Evolutionary conservation across 2,888 invertebrate genomes (phyloP), one percentile per base, ranked within the genome.

Genomic region (Euphydryas editha): DNA sequence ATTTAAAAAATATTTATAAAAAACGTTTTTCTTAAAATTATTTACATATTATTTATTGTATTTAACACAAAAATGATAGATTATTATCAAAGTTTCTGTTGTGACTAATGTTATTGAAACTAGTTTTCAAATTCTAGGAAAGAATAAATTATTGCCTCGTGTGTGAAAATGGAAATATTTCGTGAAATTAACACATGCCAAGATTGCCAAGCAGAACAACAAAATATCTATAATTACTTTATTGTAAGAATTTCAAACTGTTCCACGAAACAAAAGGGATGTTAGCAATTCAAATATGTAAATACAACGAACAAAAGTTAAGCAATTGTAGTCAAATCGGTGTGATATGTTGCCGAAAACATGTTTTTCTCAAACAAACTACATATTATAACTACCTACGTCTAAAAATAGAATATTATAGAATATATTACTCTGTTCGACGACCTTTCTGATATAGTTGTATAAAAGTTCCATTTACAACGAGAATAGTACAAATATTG

Each of bases 261-360:
- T 54, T 30, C 54, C 17, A 54, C 59, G 18, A 65, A 63, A 63
- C 65, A 64, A 20, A 57, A 15, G 39, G 65, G 65, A 72, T 67
- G 70, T 69, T 71, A 67, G 49, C 47, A 46, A 49, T 70, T 60
- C 13, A 24, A 49, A 44, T 68, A 62, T 49, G 24, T 67, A 67
- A 70, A 69, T 61, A 70, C 18, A 70, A 59, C 59, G 13, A 36
- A 17, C 54, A 30, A 42, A 54, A 24, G 13, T 61, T 56, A 57
- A 60, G 51, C 51, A 51, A 54, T 54, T 49, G 20, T 21, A 49
- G 49, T 21, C 49, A 49, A 49, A 24, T 49, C 15, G 10, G 11
- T 20, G 20, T 18, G 24, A 17, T 30, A 54, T 36, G n/a, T 36
- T 36, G 17, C 11, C 8, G 18, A 54, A 15, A 17, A 54, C 11